A percentile compares a stretch with the other conserved stretches of the same genome.
phyloP scores from a whole-genome alignment of 2,113 vertebrate genomes.

The Nycticebus coucang region DNA sequence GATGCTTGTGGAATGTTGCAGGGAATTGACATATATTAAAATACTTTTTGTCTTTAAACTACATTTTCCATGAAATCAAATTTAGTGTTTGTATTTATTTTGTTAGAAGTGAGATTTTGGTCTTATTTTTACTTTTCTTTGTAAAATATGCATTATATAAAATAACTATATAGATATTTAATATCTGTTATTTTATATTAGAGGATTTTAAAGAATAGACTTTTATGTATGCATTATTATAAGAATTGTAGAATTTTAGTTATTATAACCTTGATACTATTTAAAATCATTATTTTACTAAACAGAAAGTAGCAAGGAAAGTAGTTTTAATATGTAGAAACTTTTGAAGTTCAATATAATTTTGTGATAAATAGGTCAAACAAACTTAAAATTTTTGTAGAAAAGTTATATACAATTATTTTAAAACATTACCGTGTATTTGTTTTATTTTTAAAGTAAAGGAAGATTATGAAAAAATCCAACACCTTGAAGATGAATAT shows the following conservation, averaged over 20 bases:
- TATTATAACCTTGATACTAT: constrained; percentile 29
- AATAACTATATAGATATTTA: neutral
- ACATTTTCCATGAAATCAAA: constrained; percentile 27
- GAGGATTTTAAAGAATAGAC: neutral
- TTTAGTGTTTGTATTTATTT: constrained; percentile 29
- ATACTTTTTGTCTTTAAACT: constrained; percentile 1
- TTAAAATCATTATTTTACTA: constrained; percentile 44
- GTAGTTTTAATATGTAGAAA: constrained; percentile 4
- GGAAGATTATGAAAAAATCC: constrained; percentile 88
- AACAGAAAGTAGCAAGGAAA: constrained; percentile 44
- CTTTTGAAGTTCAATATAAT: constrained; percentile 30
- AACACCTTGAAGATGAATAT: constrained; percentile 87
- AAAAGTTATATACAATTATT: constrained; percentile 37
- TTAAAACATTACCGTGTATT: constrained; percentile 55
- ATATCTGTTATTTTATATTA: constrained; percentile 31
- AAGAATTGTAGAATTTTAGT: constrained; percentile 31
- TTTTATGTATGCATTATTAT: neutral
- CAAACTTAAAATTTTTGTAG: constrained; percentile 46
- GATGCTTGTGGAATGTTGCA: constrained; percentile 31
- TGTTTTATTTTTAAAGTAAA: constrained; percentile 88
- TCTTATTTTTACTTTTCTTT: constrained; percentile 44
- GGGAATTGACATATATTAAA: constrained; percentile 33
- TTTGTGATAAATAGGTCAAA: constrained; percentile 17
- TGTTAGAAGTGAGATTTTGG: constrained; percentile 46
- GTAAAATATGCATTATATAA: constrained; percentile 24